Percentiles rank a stretch among this genome's conserved stretches.
phyloP scores from a whole-genome alignment of 2,113 vertebrate species.

The Caracal caracal region DNA sequence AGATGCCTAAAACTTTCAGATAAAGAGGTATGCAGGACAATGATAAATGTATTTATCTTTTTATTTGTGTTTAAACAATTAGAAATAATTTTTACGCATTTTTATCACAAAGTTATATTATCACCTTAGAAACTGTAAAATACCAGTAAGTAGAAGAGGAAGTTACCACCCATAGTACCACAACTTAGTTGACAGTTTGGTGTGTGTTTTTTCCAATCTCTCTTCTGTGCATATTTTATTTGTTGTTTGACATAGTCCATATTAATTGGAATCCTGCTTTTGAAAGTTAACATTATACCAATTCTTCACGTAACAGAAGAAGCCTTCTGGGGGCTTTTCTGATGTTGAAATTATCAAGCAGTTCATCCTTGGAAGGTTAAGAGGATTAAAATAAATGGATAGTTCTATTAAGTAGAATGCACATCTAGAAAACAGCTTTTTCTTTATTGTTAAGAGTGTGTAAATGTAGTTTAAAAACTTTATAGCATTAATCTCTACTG shows the following conservation, averaged over 20 bases:
- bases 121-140: conserved; percentile 22
- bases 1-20: neutral
- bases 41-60: conserved; percentile 16
- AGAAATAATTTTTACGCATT: conserved; percentile 41
- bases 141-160: neutral
- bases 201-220: neutral
- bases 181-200: neutral
- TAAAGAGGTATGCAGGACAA: neutral
- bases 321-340: neutral
- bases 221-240: conserved; percentile 13
- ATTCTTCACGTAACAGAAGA: conserved; percentile 22
- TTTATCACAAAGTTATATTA: conserved; percentile 33
- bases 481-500: neutral
- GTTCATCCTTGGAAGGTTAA: neutral
- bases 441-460: neutral
- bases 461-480: conserved; percentile 1
- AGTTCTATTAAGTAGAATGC: neutral
- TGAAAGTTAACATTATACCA: neutral
- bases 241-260: neutral
- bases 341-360: conserved; percentile 22
- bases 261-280: conserved; percentile 49
- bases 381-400: neutral
- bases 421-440: conserved; percentile 3
- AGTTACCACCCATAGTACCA: neutral
- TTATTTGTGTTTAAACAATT: conserved; percentile 47